These are phyloP conservation scores for Cryptoblepharus egeriae DNA, from an alignment of 2,797 vertebrate species.

Conservation along the genomic window DNA sequence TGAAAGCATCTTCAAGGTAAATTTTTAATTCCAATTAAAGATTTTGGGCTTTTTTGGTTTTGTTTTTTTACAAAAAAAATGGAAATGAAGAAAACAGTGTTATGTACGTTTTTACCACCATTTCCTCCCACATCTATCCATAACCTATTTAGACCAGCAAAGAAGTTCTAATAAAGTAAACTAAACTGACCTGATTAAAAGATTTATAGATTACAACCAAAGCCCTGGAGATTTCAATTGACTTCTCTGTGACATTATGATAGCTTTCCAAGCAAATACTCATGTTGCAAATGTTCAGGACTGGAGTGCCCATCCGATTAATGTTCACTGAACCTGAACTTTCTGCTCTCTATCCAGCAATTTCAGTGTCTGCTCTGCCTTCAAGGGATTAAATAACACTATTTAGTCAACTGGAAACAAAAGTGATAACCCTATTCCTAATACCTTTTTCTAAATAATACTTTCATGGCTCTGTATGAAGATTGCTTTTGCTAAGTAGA, in stretches of 20 bases:
- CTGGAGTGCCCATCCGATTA: not conserved
- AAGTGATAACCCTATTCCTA: not conserved
- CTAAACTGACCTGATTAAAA: not conserved
- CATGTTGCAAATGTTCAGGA: not conserved
- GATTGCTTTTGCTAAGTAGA: slow-evolving; percentile 13
- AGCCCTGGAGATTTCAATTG: not conserved
- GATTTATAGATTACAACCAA: not conserved
- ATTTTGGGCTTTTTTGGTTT: no score
- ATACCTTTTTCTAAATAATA: not conserved
- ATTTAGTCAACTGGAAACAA: not conserved
- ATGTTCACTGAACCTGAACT: not conserved
- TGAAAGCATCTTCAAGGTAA: not conserved
- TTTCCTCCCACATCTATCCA: not conserved
- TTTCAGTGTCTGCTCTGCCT: not conserved
- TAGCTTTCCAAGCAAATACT: not conserved
- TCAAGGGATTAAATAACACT: not conserved
- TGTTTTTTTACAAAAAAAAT: no score
- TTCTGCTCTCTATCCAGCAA: not conserved
- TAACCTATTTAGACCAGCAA: not conserved
- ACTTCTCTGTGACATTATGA: not conserved
- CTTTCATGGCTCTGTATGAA: not conserved
- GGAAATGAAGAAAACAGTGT: no score
- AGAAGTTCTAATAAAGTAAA: not conserved
- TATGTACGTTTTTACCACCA: no score
- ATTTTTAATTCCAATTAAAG: not conserved